These are phyloP conservation scores for Phengaris arion DNA, from an alignment of 2,888 invertebrate species.

Conservation along the genomic window DNA sequence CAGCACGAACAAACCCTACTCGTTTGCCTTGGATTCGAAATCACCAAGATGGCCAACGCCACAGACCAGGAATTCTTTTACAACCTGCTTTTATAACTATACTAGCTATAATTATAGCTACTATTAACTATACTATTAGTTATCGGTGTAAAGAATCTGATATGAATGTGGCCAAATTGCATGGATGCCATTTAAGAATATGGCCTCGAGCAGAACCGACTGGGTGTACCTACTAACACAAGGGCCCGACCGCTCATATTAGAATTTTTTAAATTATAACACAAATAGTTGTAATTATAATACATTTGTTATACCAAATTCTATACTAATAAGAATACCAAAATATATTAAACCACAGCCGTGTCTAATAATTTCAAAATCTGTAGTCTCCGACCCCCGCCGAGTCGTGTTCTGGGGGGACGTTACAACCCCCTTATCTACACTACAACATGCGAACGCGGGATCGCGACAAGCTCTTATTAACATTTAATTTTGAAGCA, in stretches of 20 bases:
- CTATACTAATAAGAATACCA: no score
- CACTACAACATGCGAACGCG: constrained; percentile 66
- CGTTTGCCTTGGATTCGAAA: constrained; percentile 36
- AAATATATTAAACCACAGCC: not conserved
- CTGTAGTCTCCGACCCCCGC: constrained; percentile 36
- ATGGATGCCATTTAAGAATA: no score
- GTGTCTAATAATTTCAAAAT: not conserved
- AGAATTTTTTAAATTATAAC: no score
- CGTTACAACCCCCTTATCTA: constrained; percentile 64
- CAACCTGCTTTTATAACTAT: not conserved
- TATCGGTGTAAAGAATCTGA: no score
- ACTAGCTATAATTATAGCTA: no score
- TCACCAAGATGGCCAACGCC: constrained; percentile 45
- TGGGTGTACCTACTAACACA: no score
- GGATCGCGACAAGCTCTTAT: constrained; percentile 55
- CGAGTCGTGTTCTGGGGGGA: constrained; percentile 52
- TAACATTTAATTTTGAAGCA: constrained; percentile 19
- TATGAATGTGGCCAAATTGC: no score
- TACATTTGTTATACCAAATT: no score
- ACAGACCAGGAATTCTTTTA: constrained; percentile 26
- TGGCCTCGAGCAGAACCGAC: no score
- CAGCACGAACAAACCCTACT: constrained; percentile 36
- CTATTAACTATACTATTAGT: no score
- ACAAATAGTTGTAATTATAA: no score
- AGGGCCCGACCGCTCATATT: no score